These are phyloP conservation scores for Grantiella picta DNA, from an alignment of 2,113 vertebrate species.

Conservation along the genomic window DNA sequence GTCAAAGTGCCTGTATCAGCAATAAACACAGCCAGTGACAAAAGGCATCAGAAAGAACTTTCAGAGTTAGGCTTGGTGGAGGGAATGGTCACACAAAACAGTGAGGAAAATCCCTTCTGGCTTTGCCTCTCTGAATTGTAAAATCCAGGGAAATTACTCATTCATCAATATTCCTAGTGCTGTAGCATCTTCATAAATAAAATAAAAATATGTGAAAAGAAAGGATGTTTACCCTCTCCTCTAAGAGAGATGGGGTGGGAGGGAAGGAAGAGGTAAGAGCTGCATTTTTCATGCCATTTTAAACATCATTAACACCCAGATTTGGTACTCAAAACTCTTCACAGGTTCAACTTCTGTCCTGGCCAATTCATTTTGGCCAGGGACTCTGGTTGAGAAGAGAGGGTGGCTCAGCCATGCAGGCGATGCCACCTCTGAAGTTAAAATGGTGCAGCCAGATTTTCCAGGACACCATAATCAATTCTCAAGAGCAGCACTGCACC, in stretches of 20 bases:
- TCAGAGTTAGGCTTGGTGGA: background rate
- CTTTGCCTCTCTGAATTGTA: background rate
- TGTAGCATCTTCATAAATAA: background rate
- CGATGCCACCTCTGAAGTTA: background rate
- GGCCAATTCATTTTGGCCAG: rapidly evolving
- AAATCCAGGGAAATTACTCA: background rate
- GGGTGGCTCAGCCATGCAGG: background rate
- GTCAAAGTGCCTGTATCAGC: background rate
- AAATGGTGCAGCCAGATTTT: background rate
- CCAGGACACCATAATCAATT: background rate
- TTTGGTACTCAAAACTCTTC: background rate
- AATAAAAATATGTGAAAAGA: background rate
- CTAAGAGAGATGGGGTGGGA: background rate
- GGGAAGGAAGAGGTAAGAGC: background rate
- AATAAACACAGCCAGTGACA: background rate
- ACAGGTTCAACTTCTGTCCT: background rate
- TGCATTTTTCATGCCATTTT: background rate
- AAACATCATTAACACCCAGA: background rate
- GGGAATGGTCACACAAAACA: rapidly evolving
- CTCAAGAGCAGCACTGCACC: background rate
- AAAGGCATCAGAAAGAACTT: background rate
- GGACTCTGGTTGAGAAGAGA: background rate
- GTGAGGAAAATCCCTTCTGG: background rate
- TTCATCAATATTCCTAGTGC: background rate
- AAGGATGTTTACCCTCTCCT: background rate